Evolutionary conservation across 2,113 vertebrate species (phyloP), one percentile per base, ranked within the genome.

Genomic region (Circaetus cinerascens): DNA sequence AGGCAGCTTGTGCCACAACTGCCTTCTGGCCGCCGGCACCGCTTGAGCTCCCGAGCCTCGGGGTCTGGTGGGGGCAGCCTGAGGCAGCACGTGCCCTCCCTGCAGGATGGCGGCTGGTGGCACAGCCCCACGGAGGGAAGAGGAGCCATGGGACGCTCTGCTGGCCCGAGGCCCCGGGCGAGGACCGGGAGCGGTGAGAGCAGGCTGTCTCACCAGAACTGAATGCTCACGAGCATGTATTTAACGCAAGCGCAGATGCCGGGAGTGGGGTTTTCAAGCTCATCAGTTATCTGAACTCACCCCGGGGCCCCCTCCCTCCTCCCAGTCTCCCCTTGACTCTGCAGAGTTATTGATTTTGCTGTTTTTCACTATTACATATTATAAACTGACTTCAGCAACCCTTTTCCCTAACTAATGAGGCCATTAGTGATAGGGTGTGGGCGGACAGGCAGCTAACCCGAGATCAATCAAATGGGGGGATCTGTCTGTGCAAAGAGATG

Each of bases 391-490:
- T 96, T 13, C 50, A 91, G 89, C 73, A 75, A 41, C 51, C 78
- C 57, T 89, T 92, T 87, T 72, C 69, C 95, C 67, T 95, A 88
- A 88, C 82, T 81, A 96, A 95, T 55, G 87, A 97, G 92, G 95
- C 96, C 94, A 90, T 95, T 93, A 89, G 84, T 12, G 26, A 5
- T 3, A 41, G 76, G 75, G 77, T 34, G 9, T 18, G 69, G 91
- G 96, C 8, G 36, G 94, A 32, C 46, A 55, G 80, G 64, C 63
- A 34, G 86, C 64, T 20, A 7, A 1, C 84, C 89, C 5, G 3
- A 6, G 53, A 90, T 77, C 95, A 40, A 11, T 92, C 75, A 25
- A 9, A 29, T 2, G 1, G 12, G 43, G 83, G 69, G 30, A 51
- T 40, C 53, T 8, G 62, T 9, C 75, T 13, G 87, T 6, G 15